phyloP scores from a whole-genome alignment of 2,888 invertebrate species.

The Morinoia aosen region DNA sequence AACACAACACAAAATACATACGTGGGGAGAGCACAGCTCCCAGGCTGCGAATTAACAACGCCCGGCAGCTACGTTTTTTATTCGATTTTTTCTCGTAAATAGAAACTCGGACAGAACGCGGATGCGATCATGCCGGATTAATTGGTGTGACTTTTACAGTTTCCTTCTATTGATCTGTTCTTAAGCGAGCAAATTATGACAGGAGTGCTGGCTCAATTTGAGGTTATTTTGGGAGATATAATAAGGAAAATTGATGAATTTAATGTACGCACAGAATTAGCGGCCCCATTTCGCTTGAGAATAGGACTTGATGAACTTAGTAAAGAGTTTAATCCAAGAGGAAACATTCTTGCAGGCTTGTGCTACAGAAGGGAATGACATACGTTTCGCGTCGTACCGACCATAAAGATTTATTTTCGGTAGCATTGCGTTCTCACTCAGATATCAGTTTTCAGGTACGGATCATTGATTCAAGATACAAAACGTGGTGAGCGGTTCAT shows the following conservation, averaged over 20 bases:
- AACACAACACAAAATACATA: neutral
- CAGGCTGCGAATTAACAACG: neutral
- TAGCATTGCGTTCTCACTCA: too few relatives aligned
- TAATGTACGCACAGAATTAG: neutral
- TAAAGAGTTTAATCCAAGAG: neutral
- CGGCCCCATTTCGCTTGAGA: neutral
- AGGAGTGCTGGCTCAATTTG: neutral
- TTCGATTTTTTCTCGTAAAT: neutral
- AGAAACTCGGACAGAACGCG: constrained; percentile 12
- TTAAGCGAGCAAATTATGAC: neutral
- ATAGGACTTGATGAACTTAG: neutral
- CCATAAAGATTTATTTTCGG: too few relatives aligned
- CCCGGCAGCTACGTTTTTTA: neutral
- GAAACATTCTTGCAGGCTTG: neutral
- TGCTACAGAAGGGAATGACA: neutral
- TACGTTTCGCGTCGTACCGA: too few relatives aligned
- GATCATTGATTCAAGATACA: too few relatives aligned
- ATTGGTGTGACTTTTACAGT: neutral
- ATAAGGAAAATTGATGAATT: neutral
- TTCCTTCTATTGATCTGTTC: neutral
- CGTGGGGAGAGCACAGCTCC: neutral
- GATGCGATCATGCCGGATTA: neutral
- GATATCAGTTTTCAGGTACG: too few relatives aligned
- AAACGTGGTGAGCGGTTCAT: too few relatives aligned
- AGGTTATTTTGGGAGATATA: neutral